phyloP scores from a whole-genome alignment of 1,140 invertebrate species.

The Cataglyphis hispanica region DNA sequence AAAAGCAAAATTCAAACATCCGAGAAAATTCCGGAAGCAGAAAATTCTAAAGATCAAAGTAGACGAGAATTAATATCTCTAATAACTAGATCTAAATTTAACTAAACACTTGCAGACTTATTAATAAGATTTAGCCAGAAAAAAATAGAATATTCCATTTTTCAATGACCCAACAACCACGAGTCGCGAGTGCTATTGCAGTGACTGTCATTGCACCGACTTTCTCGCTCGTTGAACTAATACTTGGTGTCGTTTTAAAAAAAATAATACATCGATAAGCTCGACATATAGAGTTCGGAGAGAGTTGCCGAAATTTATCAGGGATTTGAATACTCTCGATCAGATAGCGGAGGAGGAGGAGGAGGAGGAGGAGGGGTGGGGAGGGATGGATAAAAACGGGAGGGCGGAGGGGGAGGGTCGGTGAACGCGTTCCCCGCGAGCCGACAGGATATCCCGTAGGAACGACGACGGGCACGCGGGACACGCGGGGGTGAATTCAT shows the following conservation, averaged over 20 bases:
- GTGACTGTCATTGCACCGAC: not conserved
- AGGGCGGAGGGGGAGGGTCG: not conserved
- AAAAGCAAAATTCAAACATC: not conserved
- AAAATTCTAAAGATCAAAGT: not conserved
- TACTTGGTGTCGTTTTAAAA: constrained; percentile 6
- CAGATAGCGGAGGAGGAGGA: not conserved
- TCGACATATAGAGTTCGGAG: not conserved
- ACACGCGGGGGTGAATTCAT: constrained; percentile 57
- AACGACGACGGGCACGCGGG: constrained; percentile 63
- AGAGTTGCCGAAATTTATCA: not conserved
- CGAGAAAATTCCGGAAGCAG: not conserved
- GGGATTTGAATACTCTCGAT: constrained; percentile 13
- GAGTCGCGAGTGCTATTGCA: not conserved
- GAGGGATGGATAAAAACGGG: not conserved
- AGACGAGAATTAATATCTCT: not conserved
- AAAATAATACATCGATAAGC: constrained; percentile 27
- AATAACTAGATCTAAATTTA: not conserved
- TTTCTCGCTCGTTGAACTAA: not conserved
- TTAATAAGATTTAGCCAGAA: constrained; percentile 16
- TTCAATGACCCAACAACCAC: not conserved
- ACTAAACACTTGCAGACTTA: no score
- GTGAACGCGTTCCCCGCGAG: constrained; percentile 58
- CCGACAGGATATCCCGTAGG: constrained; percentile 65
- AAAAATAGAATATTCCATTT: not conserved
- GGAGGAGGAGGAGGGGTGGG: no score